Base-by-base conservation (phyloP, 2,797 vertebrate species). In the Eulemur coronatus region DNA sequence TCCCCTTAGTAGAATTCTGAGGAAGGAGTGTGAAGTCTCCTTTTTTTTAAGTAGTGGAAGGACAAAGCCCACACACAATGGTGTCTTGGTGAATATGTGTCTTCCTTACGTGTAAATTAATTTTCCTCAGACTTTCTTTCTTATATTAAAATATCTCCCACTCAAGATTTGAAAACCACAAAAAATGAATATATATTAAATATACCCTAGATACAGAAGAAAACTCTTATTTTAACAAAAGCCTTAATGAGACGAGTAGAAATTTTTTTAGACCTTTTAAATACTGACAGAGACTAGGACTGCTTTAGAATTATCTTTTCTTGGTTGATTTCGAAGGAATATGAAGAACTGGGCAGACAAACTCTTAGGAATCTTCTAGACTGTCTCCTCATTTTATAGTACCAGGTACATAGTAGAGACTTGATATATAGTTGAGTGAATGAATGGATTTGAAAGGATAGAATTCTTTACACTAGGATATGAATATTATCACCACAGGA, bases 41-140 rank as follows among this genome's bases (percentile, higher is more conserved):
- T 41, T 76, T 38, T 84, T 81, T 41, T 50, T 52, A 61, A 84
- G 11, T 69, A 85, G 17, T 75, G 69, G 46, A 38, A 30, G n/a
- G 72, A 84, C 43, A 92, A 84, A 90, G 52, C 35, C 57, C 33
- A 7, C 4, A 12, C 4, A 69, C 14, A 78, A 0, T 8, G 7
- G 4, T 48, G 30, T 91, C 59, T 80, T 88, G 4, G 61, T 94
- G 69, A 82, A n/a, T 59, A 35, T 20, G 1, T 82, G 5, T 43
- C 26, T 67, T 87, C 52, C n/a, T 95, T 84, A 72, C 0, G 0
- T 93, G 63, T 84, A 79, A 80, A 86, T 94, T 84, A 93, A 86
- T 96, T 97, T 46, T 96, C n/a, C 33, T 35, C 13, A 80, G 75
- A 65, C 50, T 84, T 96, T 73, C 30, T 93, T 85, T 92, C 46